Base-by-base conservation (phyloP, 92 coral and sea anemone species). In the Epizoanthus scotinus region DNA sequence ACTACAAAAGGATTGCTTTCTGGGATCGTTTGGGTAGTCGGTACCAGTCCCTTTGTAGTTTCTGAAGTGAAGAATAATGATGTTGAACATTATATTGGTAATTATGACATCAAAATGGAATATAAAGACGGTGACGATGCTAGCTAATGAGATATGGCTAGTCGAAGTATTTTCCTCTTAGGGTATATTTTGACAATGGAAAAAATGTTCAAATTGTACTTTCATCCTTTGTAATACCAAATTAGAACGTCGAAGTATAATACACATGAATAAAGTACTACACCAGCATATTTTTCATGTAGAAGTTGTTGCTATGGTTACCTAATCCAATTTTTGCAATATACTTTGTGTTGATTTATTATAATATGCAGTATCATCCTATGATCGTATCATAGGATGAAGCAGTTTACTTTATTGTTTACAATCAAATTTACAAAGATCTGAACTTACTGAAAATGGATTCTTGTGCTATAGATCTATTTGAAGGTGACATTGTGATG, bases 401-500 rank as follows among this genome's bases (percentile, higher is more conserved):
- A n/a, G n/a, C n/a, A n/a, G n/a, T n/a, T n/a, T n/a, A n/a, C n/a
- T n/a, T n/a, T n/a, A n/a, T n/a, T n/a, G n/a, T n/a, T n/a, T n/a
- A n/a, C n/a, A n/a, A n/a, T n/a, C n/a, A n/a, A n/a, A n/a, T n/a
- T n/a, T n/a, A n/a, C n/a, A n/a, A n/a, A n/a, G n/a, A 31, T 4
- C 36, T 31, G 4, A 31, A 1, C 36, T 42, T 6, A 42, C 12
- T 42, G 0, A 42, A 6, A 42, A 42, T 42, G 49, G 49, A 19
- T 36, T 70, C 71, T 34, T 63, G 18, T 73, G 0, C 29, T 60
- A 61, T 73, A 93, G 94, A 86, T 7, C 86, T 93, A n/a, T 93
- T 91, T 75, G 98, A 91, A 66, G 93, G 86, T 9, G 98, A 93
- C 68, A 93, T 91, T 1, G 87, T 91, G 6, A 91, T 91, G 94